These are phyloP conservation scores for Lasioglossum baleicum DNA, from an alignment of 1,140 invertebrate species.

Conservation along the genomic window DNA sequence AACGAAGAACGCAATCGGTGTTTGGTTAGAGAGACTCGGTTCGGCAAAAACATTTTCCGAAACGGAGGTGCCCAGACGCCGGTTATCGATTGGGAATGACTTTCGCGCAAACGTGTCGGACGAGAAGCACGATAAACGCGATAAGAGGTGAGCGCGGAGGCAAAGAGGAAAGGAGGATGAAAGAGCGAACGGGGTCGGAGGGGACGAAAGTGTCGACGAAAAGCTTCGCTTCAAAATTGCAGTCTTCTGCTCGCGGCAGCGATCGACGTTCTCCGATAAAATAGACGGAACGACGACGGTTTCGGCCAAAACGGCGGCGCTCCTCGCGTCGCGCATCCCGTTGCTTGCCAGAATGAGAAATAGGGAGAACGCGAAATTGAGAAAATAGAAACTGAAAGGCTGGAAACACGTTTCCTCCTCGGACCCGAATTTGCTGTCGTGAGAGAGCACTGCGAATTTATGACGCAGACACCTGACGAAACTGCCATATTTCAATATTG, in stretches of 20 bases:
- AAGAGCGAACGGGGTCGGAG: slow-evolving; percentile 1
- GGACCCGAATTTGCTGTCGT: neutral
- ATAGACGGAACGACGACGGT: slow-evolving; percentile 52
- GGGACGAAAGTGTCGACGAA: slow-evolving; percentile 41
- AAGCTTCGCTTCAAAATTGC: slow-evolving; percentile 70
- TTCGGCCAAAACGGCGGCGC: slow-evolving; percentile 46
- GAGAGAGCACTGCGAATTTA: neutral
- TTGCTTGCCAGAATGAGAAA: slow-evolving; percentile 29
- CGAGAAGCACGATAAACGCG: slow-evolving; percentile 62
- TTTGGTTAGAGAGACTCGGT: slow-evolving; percentile 13
- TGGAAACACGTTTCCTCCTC: neutral
- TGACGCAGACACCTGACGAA: neutral
- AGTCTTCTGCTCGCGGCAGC: slow-evolving; percentile 61
- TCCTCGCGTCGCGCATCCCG: slow-evolving; percentile 20
- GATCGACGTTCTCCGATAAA: slow-evolving; percentile 66
- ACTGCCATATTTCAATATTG: neutral
- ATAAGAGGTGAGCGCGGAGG: slow-evolving; percentile 49
- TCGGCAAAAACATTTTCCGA: slow-evolving; percentile 43
- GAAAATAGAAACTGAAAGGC: slow-evolving; percentile 23
- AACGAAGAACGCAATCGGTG: slow-evolving; percentile 23
- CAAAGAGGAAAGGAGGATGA: slow-evolving; percentile 3
- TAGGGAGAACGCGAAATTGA: neutral
- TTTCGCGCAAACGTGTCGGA: slow-evolving; percentile 64
- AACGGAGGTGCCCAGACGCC: slow-evolving; percentile 50
- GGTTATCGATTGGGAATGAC: slow-evolving; percentile 66